Percentiles rank a stretch among this genome's conserved stretches.
These are phyloP conservation scores for Arenaria interpres DNA, from an alignment of 2,113 vertebrate species.

Conservation along the genomic window DNA sequence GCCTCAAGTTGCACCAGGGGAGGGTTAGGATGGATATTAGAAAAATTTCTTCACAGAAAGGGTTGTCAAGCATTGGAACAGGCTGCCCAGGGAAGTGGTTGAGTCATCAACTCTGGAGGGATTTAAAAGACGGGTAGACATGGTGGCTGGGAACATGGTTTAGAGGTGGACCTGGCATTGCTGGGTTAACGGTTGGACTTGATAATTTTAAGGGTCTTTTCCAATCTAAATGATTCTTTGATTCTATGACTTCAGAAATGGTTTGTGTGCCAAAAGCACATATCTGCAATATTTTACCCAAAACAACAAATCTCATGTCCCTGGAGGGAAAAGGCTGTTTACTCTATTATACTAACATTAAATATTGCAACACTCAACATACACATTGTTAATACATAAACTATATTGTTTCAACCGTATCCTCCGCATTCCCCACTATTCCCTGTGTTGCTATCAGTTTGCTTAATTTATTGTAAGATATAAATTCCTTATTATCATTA, in stretches of 20 bases:
- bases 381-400: not conserved
- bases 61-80: not conserved
- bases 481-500: not conserved
- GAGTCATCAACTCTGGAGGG: not conserved
- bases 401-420: not conserved
- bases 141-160: not conserved
- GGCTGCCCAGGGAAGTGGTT: not conserved
- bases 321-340: not conserved
- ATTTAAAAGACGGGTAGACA: not conserved
- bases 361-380: not conserved
- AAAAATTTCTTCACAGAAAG: not conserved
- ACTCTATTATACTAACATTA: not conserved
- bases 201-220: not conserved
- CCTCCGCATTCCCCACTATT: not conserved
- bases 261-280: not conserved
- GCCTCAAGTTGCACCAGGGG: not conserved
- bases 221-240: not conserved
- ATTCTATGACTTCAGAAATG: not conserved
- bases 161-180: not conserved
- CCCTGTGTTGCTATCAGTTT: not conserved
- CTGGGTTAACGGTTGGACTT: not conserved
- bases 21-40: not conserved
- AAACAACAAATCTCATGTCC: not conserved
- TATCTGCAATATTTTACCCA: not conserved
- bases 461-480: not conserved